Evolutionary conservation across 2,113 vertebrate genomes (phyloP), one percentile per base, ranked within the genome.

Genomic region (Lucifuga dentata): DNA sequence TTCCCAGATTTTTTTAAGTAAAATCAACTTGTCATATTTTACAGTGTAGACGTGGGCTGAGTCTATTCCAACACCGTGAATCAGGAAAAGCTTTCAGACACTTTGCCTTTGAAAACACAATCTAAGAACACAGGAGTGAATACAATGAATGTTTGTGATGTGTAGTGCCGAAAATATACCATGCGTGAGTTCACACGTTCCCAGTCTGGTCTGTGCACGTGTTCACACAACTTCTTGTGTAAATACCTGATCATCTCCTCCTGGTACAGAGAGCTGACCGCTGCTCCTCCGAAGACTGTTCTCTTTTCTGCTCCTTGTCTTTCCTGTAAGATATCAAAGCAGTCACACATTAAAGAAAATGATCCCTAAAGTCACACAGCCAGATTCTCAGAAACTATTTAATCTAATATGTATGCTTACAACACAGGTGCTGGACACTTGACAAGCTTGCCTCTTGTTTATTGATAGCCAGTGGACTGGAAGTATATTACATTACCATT

Each of bases 191-290:
- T n/a, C n/a, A n/a, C n/a, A n/a, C n/a, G n/a, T n/a, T n/a, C n/a
- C n/a, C n/a, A n/a, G n/a, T n/a, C n/a, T n/a, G n/a, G 23, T 26
- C 6, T 21, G 11, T 55, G 19, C 16, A 19, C 26, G 17, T 29
- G 26, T 29, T 29, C 7, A 5, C 26, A 29, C 3, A 5, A 7
- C 7, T 29, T 29, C 24, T 11, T 21, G 20, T 6, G 32, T 53
- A 40, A 19, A 64, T 94, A 98, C 97, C 97, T 96, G 92, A 99
- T 97, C 66, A 88, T 97, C 92, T 98, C 97, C 90, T 97, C 95
- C 78, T 98, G 95, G 91, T 98, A 98, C 1, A 99, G 89, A 11
- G 92, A 97, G 92, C 98, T 99, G 88, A 98, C 83, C 40, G 96
- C 94, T 43, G 95, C 95, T 13, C 96, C 96, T 79, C 96, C 96